Percentiles rank a stretch among this genome's conserved stretches.
Evolutionary conservation across 2,888 invertebrate genomes (phyloP).

Genomic region (Rhingia campestris): DNA sequence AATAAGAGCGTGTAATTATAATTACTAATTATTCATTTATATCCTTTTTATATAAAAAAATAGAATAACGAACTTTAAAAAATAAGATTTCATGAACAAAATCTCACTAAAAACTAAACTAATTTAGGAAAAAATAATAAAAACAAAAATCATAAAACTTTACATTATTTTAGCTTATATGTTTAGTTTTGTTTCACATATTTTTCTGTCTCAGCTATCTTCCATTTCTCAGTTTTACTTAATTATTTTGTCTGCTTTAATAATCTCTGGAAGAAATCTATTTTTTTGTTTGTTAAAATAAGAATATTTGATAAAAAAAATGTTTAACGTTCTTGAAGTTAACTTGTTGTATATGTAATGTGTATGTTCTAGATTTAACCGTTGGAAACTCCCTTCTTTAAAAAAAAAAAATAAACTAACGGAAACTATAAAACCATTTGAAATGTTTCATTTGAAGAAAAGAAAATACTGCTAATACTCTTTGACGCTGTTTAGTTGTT

Average conservation of each 20-base stretch:
- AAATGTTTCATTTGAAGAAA: slow-evolving; percentile 17
- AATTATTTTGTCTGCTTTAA: slow-evolving; percentile 13
- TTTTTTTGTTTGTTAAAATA: slow-evolving; percentile 13
- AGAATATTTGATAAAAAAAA: slow-evolving; percentile 1
- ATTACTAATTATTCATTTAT: slow-evolving; percentile 58
- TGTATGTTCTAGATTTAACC: slow-evolving; percentile 4
- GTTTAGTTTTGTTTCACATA: slow-evolving; percentile 14
- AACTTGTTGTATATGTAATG: slow-evolving; percentile 11
- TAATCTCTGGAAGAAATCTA: slow-evolving; percentile 60
- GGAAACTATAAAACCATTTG: slow-evolving; percentile 14
- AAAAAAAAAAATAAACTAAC: slow-evolving; percentile 6
- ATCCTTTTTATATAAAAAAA: slow-evolving; percentile 60
- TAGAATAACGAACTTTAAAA: slow-evolving; percentile 58
- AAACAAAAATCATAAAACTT: slow-evolving; percentile 42
- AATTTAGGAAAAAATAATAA: no score
- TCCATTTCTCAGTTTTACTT: slow-evolving; percentile 19
- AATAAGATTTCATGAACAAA: slow-evolving; percentile 33
- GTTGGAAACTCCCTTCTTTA: slow-evolving; percentile 44
- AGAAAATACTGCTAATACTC: slow-evolving; percentile 61
- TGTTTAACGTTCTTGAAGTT: background rate
- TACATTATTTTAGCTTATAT: slow-evolving; percentile 40
- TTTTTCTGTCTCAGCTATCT: slow-evolving; percentile 36
- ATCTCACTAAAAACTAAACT: slow-evolving; percentile 43
- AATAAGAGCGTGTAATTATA: slow-evolving; percentile 66
- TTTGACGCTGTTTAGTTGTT: slow-evolving; percentile 31